Conservation (phyloP, 2,888 invertebrate species). For the Calameuta pallipes region DNA sequence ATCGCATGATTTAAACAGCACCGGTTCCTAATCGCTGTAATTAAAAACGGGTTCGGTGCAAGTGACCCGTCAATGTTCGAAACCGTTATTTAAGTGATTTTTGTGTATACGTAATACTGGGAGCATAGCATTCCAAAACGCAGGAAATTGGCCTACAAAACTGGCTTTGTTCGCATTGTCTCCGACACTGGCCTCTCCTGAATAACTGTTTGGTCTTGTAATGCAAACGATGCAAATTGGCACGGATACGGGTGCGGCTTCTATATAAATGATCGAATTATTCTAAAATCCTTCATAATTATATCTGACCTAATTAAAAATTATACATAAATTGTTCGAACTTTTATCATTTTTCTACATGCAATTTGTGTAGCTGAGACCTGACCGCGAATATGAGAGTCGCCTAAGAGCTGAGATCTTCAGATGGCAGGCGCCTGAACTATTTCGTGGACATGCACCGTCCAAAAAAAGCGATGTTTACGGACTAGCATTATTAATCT, state of each 20-base stretch:
- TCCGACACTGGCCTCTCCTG: background rate
- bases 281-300: background rate
- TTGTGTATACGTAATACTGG: background rate
- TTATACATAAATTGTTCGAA: background rate
- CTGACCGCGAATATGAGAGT: constrained; percentile 43
- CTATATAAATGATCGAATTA: background rate
- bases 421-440: constrained; percentile 55
- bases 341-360: background rate
- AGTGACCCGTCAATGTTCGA: background rate
- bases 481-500: constrained; percentile 51
- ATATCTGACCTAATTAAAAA: background rate
- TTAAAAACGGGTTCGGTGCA: background rate
- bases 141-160: constrained; percentile 5
- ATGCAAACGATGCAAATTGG: background rate
- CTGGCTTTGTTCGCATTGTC: background rate
- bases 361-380: constrained; percentile 30
- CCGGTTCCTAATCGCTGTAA: background rate
- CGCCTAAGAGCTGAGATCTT: constrained; percentile 48
- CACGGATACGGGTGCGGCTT: background rate
- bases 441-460: constrained; percentile 37
- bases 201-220: background rate
- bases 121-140: constrained; percentile 2
- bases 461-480: constrained; percentile 50
- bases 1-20: background rate
- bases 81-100: background rate